Evolutionary conservation across 2,797 vertebrate genomes (phyloP).

Genomic region (Rhabdophis nuchalis): DNA sequence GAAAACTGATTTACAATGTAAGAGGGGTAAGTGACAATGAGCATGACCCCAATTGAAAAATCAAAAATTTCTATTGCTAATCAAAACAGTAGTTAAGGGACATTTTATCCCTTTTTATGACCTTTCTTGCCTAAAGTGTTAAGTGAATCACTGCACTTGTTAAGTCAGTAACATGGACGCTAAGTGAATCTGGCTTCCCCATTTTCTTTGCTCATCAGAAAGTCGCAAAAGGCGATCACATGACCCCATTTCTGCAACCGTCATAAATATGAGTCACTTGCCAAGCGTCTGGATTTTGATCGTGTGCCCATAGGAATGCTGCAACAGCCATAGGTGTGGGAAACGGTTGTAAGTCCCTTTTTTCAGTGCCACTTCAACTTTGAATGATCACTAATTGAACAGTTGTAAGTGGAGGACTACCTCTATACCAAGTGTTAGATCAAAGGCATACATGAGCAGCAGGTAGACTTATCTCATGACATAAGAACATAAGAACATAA

Average conservation of each 20-base stretch:
- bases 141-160: not conserved
- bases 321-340: not conserved
- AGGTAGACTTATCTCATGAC: not conserved
- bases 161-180: not conserved
- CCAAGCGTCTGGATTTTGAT: not conserved
- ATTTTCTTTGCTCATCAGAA: not conserved
- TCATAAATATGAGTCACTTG: not conserved
- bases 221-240: not conserved
- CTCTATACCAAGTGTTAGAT: not conserved
- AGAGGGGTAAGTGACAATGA: not conserved
- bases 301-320: not conserved
- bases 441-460: not conserved
- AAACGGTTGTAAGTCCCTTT: not conserved
- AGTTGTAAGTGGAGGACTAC: not conserved
- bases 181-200: not conserved
- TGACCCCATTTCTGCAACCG: not conserved
- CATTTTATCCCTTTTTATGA: not conserved
- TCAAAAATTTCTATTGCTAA: not conserved
- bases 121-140: not conserved
- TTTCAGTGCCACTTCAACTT: not conserved
- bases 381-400: not conserved
- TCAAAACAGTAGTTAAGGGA: not conserved
- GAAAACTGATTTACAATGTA: not conserved
- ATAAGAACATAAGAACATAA: too few relatives aligned
- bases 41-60: not conserved